Conservation (phyloP, 2,113 vertebrate species). For the Orientallactaga bullata region DNA sequence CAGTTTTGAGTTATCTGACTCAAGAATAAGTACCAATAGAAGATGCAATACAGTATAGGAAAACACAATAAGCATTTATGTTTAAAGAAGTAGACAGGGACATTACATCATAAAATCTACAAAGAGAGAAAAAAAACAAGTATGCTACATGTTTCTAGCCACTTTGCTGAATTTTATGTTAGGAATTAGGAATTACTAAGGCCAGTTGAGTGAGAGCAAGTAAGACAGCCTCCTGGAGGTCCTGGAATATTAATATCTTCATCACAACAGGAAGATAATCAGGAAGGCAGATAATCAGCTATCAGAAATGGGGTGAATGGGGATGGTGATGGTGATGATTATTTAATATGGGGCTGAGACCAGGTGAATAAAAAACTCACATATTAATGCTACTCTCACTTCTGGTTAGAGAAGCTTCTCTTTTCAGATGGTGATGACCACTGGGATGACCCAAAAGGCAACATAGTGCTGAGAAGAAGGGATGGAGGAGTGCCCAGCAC, state of each 20-base stretch:
- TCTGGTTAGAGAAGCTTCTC: no score
- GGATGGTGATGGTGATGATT: no score
- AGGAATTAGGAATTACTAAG: background rate
- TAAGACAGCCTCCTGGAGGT: background rate
- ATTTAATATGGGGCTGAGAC: background rate
- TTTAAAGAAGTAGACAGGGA: background rate
- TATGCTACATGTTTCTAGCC: background rate
- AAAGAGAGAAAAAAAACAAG: conserved; percentile 9
- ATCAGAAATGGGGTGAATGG: background rate
- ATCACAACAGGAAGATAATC: conserved; percentile 22
- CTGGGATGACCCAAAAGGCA: no score
- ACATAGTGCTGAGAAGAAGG: no score
- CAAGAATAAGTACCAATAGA: background rate
- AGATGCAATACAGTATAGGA: background rate
- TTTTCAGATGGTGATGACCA: no score
- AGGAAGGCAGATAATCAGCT: background rate
- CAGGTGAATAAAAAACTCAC: conserved; percentile 2
- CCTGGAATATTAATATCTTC: background rate
- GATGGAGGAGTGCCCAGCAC: no score
- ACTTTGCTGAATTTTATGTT: conserved; percentile 27
- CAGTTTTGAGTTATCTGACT: conserved; percentile 34
- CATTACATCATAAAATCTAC: background rate
- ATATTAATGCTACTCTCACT: no score
- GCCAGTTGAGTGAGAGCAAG: background rate
- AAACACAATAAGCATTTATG: background rate